These are phyloP conservation scores for Caenorhabditis sp. DNA, from an alignment of 2,888 invertebrate genomes.

Conservation along the genomic window DNA sequence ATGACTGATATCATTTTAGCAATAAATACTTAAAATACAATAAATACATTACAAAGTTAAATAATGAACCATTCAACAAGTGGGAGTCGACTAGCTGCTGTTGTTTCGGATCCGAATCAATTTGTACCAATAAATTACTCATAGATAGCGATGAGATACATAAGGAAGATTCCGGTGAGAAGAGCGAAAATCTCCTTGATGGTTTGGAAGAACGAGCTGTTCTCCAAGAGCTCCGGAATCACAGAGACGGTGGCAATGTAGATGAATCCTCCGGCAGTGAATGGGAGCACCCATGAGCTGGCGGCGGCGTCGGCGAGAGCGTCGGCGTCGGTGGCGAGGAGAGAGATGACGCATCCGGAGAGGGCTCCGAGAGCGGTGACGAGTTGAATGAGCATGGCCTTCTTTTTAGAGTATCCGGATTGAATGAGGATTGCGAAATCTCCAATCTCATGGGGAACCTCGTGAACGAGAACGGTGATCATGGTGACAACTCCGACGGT, in stretches of 20 bases:
- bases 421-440: constrained; percentile 99
- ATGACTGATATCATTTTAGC: constrained; percentile 4
- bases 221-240: constrained; percentile 95
- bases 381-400: constrained; percentile 96
- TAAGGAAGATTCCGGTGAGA: constrained; percentile 79
- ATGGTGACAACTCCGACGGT: constrained; percentile 88
- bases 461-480: constrained; percentile 95
- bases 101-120: too few species aligned
- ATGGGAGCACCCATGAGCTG: constrained; percentile 92
- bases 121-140: constrained; percentile 71
- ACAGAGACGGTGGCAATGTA: constrained; percentile 99
- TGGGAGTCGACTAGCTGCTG: neutral
- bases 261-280: constrained; percentile 91
- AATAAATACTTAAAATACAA: constrained; percentile 16
- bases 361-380: constrained; percentile 96
- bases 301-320: constrained; percentile 86
- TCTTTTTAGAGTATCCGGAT: constrained; percentile 94
- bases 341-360: constrained; percentile 87
- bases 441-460: constrained; percentile 99
- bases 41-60: constrained; percentile 29
- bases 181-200: constrained; percentile 80
- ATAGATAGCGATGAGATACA: constrained; percentile 82
- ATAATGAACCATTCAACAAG: neutral
- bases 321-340: constrained; percentile 78
- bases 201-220: constrained; percentile 84